These are phyloP conservation scores for Hemaris fuciformis DNA, from an alignment of 2,888 invertebrate species.

Conservation along the genomic window DNA sequence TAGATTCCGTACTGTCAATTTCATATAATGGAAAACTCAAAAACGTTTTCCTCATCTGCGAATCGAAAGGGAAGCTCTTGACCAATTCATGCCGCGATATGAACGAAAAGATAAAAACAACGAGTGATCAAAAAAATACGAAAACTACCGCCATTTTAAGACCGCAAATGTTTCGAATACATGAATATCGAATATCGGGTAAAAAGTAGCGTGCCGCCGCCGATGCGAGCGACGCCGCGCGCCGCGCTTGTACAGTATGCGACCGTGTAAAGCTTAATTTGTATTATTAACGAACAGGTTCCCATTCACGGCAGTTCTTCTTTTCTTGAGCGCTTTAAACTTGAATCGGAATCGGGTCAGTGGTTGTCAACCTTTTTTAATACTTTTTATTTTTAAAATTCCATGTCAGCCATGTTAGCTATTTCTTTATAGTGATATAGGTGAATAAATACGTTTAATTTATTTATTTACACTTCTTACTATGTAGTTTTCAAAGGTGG, in stretches of 20 bases:
- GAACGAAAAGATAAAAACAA: no score
- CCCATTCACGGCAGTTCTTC: constrained; percentile 22
- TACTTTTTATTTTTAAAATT: not conserved
- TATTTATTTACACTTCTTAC: no score
- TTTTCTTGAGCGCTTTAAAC: constrained; percentile 11
- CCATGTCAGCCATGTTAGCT: no score
- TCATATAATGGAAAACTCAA: no score
- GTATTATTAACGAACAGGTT: constrained; percentile 27
- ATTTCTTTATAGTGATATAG: no score
- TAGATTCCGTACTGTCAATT: no score
- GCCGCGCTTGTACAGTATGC: not conserved
- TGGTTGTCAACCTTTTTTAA: constrained; percentile 9
- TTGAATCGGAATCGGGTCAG: constrained; percentile 8
- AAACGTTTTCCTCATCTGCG: not conserved
- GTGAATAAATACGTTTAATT: no score
- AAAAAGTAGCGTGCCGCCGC: not conserved
- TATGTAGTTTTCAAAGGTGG: no score
- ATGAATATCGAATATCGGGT: not conserved
- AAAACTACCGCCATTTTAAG: not conserved
- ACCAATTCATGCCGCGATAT: no score
- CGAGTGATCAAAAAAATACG: not conserved
- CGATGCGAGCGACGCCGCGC: not conserved
- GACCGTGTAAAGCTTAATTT: constrained; percentile 10
- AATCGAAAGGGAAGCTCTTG: no score
- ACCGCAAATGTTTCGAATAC: not conserved